phyloP scores from a whole-genome alignment of 2,888 invertebrate genomes.

The Chrysolina americana region DNA sequence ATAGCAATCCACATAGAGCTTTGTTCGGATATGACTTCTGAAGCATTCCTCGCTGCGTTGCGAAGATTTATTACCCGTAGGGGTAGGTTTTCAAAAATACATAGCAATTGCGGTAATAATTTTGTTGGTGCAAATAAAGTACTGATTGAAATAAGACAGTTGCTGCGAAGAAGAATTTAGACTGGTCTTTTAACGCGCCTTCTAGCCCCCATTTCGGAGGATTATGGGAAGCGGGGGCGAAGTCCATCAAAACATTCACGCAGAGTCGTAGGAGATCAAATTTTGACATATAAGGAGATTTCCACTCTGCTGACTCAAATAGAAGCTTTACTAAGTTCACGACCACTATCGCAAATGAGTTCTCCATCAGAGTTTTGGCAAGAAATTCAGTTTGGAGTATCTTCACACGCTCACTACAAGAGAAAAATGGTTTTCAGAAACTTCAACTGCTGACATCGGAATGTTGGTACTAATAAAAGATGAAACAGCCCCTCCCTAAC shows the following conservation, averaged over 20 bases:
- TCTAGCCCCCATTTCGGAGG: slow-evolving; percentile 60
- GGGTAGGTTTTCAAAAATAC: slow-evolving; percentile 27
- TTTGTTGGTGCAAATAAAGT: slow-evolving; percentile 41
- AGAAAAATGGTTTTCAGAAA: too few species aligned
- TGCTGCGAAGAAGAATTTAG: slow-evolving; percentile 26
- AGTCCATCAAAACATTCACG: slow-evolving; percentile 53
- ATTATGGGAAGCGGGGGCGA: slow-evolving; percentile 59
- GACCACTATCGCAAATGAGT: too few species aligned
- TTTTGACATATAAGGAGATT: neutral
- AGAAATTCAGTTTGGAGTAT: too few species aligned
- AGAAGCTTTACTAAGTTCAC: too few species aligned
- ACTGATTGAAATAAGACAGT: slow-evolving; percentile 23
- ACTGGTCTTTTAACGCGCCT: slow-evolving; percentile 57
- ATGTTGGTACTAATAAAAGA: too few species aligned
- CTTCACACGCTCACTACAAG: too few species aligned
- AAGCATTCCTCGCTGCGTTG: slow-evolving; percentile 35
- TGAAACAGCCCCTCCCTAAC: too few species aligned
- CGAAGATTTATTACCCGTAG: slow-evolving; percentile 37
- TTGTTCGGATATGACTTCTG: slow-evolving; percentile 51
- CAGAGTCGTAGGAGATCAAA: neutral
- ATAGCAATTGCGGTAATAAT: slow-evolving; percentile 41
- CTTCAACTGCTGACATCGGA: too few species aligned
- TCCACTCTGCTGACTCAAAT: too few species aligned
- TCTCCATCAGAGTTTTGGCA: too few species aligned
- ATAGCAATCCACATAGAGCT: slow-evolving; percentile 58